Percentiles rank a stretch among this genome's conserved stretches.
Evolutionary conservation across 1,140 invertebrate species (phyloP).

Genomic region (Littorina saxatilis): DNA sequence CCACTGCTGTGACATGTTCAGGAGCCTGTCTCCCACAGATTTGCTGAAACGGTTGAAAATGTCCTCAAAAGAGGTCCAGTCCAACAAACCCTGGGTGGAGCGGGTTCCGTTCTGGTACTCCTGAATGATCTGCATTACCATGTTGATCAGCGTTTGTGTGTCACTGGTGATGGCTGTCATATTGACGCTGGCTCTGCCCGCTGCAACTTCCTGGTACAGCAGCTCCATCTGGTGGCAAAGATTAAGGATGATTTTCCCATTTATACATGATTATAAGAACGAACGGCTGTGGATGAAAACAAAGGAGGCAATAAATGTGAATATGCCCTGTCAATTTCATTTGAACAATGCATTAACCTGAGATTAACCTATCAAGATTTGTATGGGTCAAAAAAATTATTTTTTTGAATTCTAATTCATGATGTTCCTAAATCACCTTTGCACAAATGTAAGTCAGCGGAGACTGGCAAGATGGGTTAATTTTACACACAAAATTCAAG

Average conservation of each 20-base stretch:
- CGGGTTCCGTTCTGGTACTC: conserved; percentile 27
- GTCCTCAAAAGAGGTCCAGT: conserved; percentile 35
- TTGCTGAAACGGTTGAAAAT: conserved; percentile 32
- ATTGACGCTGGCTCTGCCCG: conserved; percentile 35
- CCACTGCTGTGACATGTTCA: conserved; percentile 30
- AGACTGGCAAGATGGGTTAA: no score
- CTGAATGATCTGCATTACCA: conserved; percentile 20
- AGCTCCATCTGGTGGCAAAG: conserved; percentile 12
- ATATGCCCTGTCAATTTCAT: no score
- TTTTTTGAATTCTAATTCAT: no score
- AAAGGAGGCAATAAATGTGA: background rate
- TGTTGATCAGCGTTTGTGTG: conserved; percentile 23
- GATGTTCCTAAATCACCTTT: no score
- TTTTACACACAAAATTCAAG: no score
- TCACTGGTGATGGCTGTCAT: conserved; percentile 17
- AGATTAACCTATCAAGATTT: no score
- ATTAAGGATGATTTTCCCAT: background rate
- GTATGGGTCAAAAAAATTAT: no score
- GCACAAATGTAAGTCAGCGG: no score
- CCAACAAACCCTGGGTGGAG: conserved; percentile 33
- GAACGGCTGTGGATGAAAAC: no score
- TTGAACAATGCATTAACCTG: no score
- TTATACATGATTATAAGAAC: no score
- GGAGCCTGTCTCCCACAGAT: conserved; percentile 32
- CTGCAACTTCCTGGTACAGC: conserved; percentile 21